Conservation (phyloP, 1,140 invertebrate genomes). For the Drosophila pectinifera region DNA sequence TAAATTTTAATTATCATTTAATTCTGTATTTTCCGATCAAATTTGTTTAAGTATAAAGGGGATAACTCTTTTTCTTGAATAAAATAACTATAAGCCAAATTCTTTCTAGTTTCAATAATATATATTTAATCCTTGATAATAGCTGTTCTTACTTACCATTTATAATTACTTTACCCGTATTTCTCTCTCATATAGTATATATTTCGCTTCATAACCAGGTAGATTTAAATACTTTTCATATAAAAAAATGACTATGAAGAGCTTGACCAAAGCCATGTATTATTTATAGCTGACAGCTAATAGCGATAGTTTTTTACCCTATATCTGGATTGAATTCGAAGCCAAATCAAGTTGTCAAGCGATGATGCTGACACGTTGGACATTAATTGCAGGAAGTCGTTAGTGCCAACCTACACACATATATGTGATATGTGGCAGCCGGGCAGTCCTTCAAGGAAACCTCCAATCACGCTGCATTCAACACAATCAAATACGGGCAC, state of each 20-base stretch:
- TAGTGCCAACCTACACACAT: not conserved
- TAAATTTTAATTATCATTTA: not conserved
- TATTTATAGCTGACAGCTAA: not conserved
- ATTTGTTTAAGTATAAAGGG: too few relatives aligned
- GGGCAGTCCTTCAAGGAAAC: constrained; percentile 20
- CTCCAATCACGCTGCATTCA: constrained; percentile 40
- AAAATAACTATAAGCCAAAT: too few relatives aligned
- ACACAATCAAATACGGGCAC: constrained; percentile 14
- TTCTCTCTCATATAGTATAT: too few relatives aligned
- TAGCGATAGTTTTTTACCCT: not conserved
- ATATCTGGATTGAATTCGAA: not conserved
- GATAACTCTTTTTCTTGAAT: too few relatives aligned
- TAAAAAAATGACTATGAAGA: too few relatives aligned
- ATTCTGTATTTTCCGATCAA: too few relatives aligned
- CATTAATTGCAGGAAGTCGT: constrained; percentile 22
- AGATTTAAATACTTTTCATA: too few relatives aligned
- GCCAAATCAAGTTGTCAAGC: constrained; percentile 9
- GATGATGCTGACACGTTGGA: constrained; percentile 8
- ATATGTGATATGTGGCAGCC: too few relatives aligned
- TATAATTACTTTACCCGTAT: too few relatives aligned
- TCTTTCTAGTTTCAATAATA: too few relatives aligned
- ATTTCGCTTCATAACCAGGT: not conserved
- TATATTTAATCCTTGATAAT: too few relatives aligned
- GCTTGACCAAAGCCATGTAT: not conserved
- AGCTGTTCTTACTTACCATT: too few relatives aligned